A percentile compares a stretch with the other conserved stretches of the same genome.
Conservation (phyloP, 2,888 invertebrate species). For the Rambutsinella grinnellia region DNA sequence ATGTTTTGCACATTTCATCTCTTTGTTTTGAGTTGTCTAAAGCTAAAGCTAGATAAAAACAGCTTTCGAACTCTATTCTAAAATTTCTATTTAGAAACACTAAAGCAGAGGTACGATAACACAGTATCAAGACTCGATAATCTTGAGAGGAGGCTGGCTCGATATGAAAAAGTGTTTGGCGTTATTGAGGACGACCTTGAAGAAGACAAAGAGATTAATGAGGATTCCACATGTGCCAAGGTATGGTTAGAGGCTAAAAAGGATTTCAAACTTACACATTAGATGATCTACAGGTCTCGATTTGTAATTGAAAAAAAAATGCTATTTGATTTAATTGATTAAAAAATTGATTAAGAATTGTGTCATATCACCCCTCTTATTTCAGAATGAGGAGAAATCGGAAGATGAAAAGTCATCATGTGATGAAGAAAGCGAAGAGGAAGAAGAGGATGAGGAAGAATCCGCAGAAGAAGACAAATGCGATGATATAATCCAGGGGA, state of each 20-base stretch:
- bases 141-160: constrained; percentile 38
- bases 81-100: constrained; percentile 23
- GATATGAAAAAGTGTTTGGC: constrained; percentile 45
- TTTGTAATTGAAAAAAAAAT: neutral
- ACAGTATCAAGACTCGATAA: constrained; percentile 45
- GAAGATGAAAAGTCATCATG: constrained; percentile 15
- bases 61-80: neutral
- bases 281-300: no score
- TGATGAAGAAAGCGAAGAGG: constrained; percentile 22
- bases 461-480: neutral
- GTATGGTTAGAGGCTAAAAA: no score
- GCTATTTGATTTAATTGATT: no score
- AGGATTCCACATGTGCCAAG: constrained; percentile 23
- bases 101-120: constrained; percentile 52
- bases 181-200: constrained; percentile 15
- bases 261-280: no score
- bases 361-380: no score
- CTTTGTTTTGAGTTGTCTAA: constrained; percentile 30
- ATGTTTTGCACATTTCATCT: constrained; percentile 1
- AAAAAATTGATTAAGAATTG: neutral
- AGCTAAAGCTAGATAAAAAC: neutral
- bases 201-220: constrained; percentile 11
- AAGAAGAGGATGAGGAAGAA: constrained; percentile 18
- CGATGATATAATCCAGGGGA: constrained; percentile 8
- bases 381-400: neutral